Evolutionary conservation across 1,140 invertebrate species (phyloP).

Genomic region (Ostrea edulis): DNA sequence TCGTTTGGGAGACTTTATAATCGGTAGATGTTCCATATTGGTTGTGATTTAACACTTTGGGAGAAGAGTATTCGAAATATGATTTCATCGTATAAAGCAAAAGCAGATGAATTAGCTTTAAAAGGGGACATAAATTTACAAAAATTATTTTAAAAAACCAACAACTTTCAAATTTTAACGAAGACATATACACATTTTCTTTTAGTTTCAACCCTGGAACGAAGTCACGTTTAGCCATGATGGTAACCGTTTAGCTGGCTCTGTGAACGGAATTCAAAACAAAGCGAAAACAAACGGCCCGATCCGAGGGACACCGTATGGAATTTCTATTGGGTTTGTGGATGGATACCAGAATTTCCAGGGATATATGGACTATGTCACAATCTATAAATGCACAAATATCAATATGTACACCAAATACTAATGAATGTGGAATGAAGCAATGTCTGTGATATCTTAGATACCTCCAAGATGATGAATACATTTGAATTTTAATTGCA

Average conservation of each 20-base stretch:
- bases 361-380: slow-evolving; percentile 46
- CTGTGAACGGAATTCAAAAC: slow-evolving; percentile 3
- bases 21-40: no score
- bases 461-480: slow-evolving; percentile 9
- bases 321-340: slow-evolving; percentile 28
- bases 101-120: no score
- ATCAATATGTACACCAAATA: slow-evolving; percentile 15
- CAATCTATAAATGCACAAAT: slow-evolving; percentile 32
- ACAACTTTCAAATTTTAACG: no score
- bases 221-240: slow-evolving; percentile 28
- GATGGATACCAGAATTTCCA: slow-evolving; percentile 13
- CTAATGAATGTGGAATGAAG: slow-evolving; percentile 7
- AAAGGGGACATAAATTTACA: no score
- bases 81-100: no score
- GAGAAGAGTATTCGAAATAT: no score
- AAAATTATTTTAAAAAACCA: no score
- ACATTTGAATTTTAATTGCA: neutral
- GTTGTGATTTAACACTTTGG: no score
- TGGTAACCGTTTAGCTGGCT: neutral
- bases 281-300: neutral
- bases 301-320: neutral
- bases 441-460: slow-evolving; percentile 3
- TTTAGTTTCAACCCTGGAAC: slow-evolving; percentile 37
- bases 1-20: no score
- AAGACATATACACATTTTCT: neutral